Percentiles rank a stretch among this genome's conserved stretches.
These are phyloP conservation scores for Enoplosus armatus DNA, from an alignment of 2,797 vertebrate genomes.

Conservation along the genomic window DNA sequence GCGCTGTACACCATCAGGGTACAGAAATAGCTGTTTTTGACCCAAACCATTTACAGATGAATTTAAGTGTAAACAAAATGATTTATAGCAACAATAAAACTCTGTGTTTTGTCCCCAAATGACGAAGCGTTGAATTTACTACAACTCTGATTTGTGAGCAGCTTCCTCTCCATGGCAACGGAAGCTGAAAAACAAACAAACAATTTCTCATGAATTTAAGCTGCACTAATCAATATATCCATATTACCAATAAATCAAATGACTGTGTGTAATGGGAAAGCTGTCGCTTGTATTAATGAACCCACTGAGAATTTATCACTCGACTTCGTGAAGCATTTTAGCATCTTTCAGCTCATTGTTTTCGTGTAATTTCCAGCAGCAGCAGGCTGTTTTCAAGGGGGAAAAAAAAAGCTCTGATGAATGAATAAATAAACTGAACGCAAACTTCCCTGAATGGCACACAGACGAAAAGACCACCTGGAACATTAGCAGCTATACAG, in stretches of 20 bases:
- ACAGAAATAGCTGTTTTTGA: background rate
- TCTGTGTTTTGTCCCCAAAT: background rate
- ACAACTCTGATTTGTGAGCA: background rate
- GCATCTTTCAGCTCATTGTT: background rate
- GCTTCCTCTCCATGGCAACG: background rate
- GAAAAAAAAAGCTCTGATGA: background rate
- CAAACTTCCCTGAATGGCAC: background rate
- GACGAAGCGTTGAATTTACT: background rate
- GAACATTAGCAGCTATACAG: background rate
- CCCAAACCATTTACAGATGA: background rate
- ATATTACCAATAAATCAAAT: background rate
- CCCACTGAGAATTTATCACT: background rate
- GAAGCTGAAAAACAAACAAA: background rate
- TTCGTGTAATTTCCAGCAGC: background rate
- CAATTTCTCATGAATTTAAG: background rate
- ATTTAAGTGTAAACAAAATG: background rate
- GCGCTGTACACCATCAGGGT: background rate
- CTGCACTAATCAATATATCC: too few species aligned
- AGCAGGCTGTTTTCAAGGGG: background rate
- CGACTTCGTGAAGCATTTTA: background rate
- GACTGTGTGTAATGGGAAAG: background rate
- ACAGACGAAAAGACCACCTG: too few species aligned
- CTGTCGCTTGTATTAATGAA: background rate
- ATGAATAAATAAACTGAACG: background rate
- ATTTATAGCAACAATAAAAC: background rate